Evolutionary conservation across 2,797 vertebrate genomes (phyloP), one percentile per base, ranked within the genome.

Genomic region (Okamejei kenojei): DNA sequence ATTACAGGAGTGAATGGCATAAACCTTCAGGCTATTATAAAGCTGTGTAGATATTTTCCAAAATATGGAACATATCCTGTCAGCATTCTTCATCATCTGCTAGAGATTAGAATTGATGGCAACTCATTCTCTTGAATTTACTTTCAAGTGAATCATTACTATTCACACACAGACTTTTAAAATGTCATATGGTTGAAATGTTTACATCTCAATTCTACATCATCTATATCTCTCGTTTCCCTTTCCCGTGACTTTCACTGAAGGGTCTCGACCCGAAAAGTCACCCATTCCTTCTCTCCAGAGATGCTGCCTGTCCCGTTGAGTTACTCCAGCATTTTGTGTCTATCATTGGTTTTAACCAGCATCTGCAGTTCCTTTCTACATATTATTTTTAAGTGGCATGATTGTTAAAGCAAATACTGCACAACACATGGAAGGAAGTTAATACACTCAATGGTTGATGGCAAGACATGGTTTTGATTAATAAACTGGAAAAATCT

Each of bases 81-180:
- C 73, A 38, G 65, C 21, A 58, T 92, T 58, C 90, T 58, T n/a
- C 15, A 74, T 35, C 88, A 91, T 76, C 38, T 92, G 90, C 9
- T 54, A 76, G 35, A 32, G 38, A 92, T 92, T 92, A 74, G 63
- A 74, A 76, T 71, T 38, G 23, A 92, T 29, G 90, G 35, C 38
- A 26, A 13, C 90, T 73, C 35, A 45, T 73, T 91, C 23, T 91
- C 90, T 91, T 91, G 68, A 65, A 91, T 91, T 91, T 71, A 91
- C 74, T 91, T 74, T 74, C 90, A 91, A 91, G 32, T 21, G 38
- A 74, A 74, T 91, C 71, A 74, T 74, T 91, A 45, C 13, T 10
- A 91, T 74, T 91, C 17, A 38, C 38, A 45, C 38, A 29, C 32
- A 91, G 65, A 35, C 45, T 65, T 29, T 91, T 26, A 91, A 74